phyloP scores from a whole-genome alignment of 2,797 vertebrate genomes.

The Chaetodon trifasciatus region DNA sequence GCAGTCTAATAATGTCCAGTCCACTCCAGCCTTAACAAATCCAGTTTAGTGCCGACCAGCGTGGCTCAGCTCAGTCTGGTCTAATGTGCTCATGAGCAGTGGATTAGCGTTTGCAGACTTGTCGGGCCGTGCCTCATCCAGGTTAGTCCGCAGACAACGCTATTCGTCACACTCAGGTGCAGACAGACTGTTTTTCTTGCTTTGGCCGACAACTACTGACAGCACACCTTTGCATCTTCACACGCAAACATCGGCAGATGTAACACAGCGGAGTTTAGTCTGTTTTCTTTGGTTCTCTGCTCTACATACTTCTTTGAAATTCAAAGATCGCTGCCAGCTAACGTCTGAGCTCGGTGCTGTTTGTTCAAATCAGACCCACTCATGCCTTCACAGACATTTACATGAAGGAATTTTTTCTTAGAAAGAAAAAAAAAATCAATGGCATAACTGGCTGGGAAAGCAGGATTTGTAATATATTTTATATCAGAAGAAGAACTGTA shows the following conservation, averaged over 20 bases:
- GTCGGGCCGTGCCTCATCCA: background rate
- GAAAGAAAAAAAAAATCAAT: background rate
- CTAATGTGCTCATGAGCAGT: background rate
- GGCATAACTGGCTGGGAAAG: slow-evolving; percentile 8
- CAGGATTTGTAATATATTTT: slow-evolving; percentile 15
- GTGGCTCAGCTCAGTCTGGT: background rate
- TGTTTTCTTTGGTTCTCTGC: slow-evolving; percentile 36
- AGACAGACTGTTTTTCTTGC: slow-evolving; percentile 23
- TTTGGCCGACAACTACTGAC: background rate
- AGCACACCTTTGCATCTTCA: background rate
- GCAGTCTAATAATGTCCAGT: background rate
- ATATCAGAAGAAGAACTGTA: background rate
- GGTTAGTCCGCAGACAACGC: background rate
- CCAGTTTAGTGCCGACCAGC: background rate
- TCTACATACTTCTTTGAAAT: slow-evolving; percentile 11
- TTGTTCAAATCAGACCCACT: slow-evolving; percentile 26
- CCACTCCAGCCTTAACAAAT: background rate
- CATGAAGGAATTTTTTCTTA: background rate
- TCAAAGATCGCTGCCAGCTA: slow-evolving; percentile 1
- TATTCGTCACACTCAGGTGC: background rate
- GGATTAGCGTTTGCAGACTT: background rate
- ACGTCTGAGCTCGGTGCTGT: slow-evolving; percentile 1
- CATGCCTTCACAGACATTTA: slow-evolving; percentile 39
- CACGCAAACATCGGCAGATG: slow-evolving; percentile 13
- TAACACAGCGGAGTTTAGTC: background rate